A percentile compares a stretch with the other conserved stretches of the same genome.
phyloP scores from a whole-genome alignment of 2,888 invertebrate species.

The Dynastes grantii region DNA sequence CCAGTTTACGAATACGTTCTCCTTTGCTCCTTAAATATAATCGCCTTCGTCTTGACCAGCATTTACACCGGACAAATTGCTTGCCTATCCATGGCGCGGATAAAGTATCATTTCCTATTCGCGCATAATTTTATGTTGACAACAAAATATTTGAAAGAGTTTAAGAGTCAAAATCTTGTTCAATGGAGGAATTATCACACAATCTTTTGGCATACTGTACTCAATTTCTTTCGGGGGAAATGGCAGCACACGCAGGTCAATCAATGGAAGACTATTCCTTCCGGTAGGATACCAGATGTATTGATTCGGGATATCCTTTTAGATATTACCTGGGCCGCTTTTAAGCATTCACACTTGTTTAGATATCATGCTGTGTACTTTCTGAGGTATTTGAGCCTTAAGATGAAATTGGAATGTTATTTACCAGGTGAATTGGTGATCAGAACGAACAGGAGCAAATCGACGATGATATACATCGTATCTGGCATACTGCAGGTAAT shows the following conservation, averaged over 20 bases:
- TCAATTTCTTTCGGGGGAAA: conserved; percentile 29
- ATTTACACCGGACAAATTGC: conserved; percentile 24
- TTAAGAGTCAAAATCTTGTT: conserved; percentile 4
- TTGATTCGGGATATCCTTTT: conserved; percentile 53
- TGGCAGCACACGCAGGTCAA: conserved; percentile 52
- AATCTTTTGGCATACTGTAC: conserved; percentile 36
- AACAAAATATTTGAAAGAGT: background rate
- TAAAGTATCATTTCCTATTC: conserved; percentile 41
- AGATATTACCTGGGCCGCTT: conserved; percentile 56
- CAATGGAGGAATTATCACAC: conserved; percentile 44
- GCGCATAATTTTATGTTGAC: conserved; percentile 40
- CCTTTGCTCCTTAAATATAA: conserved; percentile 16
- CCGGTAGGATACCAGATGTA: conserved; percentile 53
- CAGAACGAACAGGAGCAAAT: conserved; percentile 53
- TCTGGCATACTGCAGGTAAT: conserved; percentile 59
- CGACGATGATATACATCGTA: conserved; percentile 58
- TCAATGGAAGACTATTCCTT: conserved; percentile 27
- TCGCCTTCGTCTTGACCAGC: conserved; percentile 30
- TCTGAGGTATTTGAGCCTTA: conserved; percentile 53
- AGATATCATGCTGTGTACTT: conserved; percentile 53
- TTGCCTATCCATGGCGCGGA: conserved; percentile 30
- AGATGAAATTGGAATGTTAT: conserved; percentile 53
- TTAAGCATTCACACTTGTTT: conserved; percentile 59
- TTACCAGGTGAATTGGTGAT: conserved; percentile 58
- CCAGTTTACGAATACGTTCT: conserved; percentile 31